Evolutionary conservation across 2,888 invertebrate genomes (phyloP).

Genomic region (Brachycybe producta): DNA sequence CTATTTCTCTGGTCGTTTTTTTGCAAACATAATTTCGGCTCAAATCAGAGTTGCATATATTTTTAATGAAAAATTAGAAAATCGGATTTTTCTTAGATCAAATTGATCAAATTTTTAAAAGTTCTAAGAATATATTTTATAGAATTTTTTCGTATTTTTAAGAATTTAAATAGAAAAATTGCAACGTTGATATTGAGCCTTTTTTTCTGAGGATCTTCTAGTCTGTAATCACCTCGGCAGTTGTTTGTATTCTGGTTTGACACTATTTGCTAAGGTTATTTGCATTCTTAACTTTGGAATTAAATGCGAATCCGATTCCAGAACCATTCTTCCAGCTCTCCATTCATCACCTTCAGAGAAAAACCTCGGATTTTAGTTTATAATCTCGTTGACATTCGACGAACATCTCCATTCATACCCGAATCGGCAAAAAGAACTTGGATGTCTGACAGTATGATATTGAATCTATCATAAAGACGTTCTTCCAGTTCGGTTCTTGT

Average conservation of each 20-base stretch:
- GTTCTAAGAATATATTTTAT: no score
- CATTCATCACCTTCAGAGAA: constrained; percentile 53
- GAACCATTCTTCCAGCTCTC: constrained; percentile 53
- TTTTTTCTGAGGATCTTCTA: no score
- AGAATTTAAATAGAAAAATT: no score
- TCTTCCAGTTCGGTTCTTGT: constrained; percentile 73
- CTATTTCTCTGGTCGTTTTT: no score
- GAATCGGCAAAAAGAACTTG: constrained; percentile 51
- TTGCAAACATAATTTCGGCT: no score
- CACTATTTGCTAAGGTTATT: constrained; percentile 57
- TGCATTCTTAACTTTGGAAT: constrained; percentile 49
- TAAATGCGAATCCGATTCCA: constrained; percentile 60
- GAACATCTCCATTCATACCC: constrained; percentile 30
- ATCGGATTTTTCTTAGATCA: no score
- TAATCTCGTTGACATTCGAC: constrained; percentile 34
- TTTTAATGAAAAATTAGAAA: no score
- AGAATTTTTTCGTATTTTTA: no score
- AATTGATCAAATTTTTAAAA: no score
- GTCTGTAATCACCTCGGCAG: constrained; percentile 51
- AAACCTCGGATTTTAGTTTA: constrained; percentile 22
- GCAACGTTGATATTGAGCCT: no score
- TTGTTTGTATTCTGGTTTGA: constrained; percentile 54
- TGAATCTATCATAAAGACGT: constrained; percentile 59
- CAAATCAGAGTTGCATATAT: no score
- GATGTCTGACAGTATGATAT: constrained; percentile 51